Evolutionary conservation across 2,797 vertebrate genomes (phyloP), one percentile per base, ranked within the genome.

Genomic region (Lithobates pipiens): DNA sequence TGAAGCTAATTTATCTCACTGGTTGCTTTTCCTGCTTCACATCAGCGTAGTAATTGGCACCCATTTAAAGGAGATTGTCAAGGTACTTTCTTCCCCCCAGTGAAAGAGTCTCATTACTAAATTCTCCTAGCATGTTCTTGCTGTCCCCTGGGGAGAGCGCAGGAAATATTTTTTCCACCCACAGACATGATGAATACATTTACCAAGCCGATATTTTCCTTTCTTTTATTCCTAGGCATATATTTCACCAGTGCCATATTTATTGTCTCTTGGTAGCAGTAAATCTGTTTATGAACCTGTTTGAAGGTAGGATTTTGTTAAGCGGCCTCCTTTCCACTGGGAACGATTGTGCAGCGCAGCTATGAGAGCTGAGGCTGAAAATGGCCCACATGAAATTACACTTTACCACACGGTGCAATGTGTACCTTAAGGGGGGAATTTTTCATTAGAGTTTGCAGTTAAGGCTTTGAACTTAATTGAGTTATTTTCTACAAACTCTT

Each of bases 51-150:
- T 92, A 92, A 92, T 90, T 90, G 81, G 89, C 88, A 90, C 88
- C 82, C 89, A 90, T 92, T 91, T 93, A 91, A 91, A 91, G 88
- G 86, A 91, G 89, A 89, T 80, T 89, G 85, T 92, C 89, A 90
- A 91, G 80, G 84, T 88, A 79, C 91, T 89, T 91, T 89, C 42
- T 44, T 89, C 83, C 36, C 79, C 65, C 77, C 85, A 91, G n/a
- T 88, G 83, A 88, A 89, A 90, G 50, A 50, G 9, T 69, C 85
- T 92, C 83, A 88, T 87, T 89, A 90, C 88, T 90, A 88, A 91
- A 91, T 90, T 91, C 87, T 57, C 72, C 90, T 90, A 86, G 77
- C 0, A 0, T 74, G 80, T 77, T 91, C 85, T 85, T 88, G 77
- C 61, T 89, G 75, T 78, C 77, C 88, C 89, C 82, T 88, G 25